Percentiles rank a stretch among this genome's conserved stretches.
Conservation (phyloP, 2,888 invertebrate genomes). For the Perithous albicinctus region DNA sequence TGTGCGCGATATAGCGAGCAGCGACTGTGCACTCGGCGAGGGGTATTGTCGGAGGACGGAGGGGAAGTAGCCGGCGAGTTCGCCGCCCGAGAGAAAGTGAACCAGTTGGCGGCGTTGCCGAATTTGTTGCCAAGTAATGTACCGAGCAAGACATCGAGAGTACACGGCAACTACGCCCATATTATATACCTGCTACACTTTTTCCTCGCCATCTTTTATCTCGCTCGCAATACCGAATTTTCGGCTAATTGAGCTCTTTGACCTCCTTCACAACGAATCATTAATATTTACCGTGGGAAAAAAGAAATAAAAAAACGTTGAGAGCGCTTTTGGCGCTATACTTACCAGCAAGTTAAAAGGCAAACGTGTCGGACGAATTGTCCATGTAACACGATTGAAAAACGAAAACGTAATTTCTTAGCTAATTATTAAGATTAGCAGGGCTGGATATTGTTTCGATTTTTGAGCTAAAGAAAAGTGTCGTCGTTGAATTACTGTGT, state of each 20-base stretch:
- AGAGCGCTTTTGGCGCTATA: too few relatives aligned
- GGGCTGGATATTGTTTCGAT: too few relatives aligned
- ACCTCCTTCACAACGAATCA: conserved; percentile 42
- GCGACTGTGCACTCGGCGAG: too few relatives aligned
- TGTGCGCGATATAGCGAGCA: too few relatives aligned
- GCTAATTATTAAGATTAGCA: too few relatives aligned
- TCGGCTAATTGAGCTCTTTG: conserved; percentile 58
- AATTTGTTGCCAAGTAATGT: conserved; percentile 75
- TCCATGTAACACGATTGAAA: too few relatives aligned
- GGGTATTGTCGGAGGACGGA: conserved; percentile 43
- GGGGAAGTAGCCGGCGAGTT: conserved; percentile 70
- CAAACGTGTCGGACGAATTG: too few relatives aligned
- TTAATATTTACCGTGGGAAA: conserved; percentile 52
- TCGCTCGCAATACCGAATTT: conserved; percentile 39
- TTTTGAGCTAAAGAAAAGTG: too few relatives aligned
- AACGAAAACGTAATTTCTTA: too few relatives aligned
- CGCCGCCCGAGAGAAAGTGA: conserved; percentile 82
- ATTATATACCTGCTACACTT: neutral
- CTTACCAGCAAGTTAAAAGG: too few relatives aligned
- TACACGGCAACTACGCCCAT: conserved; percentile 70
- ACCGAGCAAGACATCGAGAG: conserved; percentile 57
- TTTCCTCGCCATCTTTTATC: conserved; percentile 51
- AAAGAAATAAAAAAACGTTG: too few relatives aligned
- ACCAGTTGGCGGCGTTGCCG: conserved; percentile 83
- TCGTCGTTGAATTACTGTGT: too few relatives aligned